Evolutionary conservation across 2,888 invertebrate species (phyloP), one percentile per base, ranked within the genome.

Genomic region (Melanargia galathea): DNA sequence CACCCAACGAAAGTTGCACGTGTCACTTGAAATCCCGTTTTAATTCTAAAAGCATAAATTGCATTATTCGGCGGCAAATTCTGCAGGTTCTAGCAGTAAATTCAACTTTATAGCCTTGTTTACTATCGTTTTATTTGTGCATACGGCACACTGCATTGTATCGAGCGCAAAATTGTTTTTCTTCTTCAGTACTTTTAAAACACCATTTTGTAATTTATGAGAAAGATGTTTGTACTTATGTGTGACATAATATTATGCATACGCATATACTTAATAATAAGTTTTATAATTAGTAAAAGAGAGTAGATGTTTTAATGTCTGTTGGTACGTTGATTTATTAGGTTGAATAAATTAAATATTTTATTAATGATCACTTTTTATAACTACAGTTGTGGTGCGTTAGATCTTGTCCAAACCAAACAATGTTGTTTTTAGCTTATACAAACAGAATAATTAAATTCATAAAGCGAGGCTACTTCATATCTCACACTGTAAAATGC

Each of bases 101-200:
- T 62, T 59, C 26, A 22, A 22, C 59, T 63, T 66, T 56, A 66
- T 66, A 62, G 66, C 58, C 49, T 49, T 66, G 59, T 62, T 64
- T 64, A 62, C 59, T 52, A 60, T 55, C 56, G 56, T 62, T 64
- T 57, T 62, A 62, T 62, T 52, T 46, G 59, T 48, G 46, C 64
- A 56, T 38, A n/a, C n/a, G 60, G 20, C 24, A 54, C n/a, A 52
- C 6, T 62, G 48, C 38, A 49, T 62, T 62, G 52, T 60, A 54
- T 20, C 20, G 45, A 55, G 16, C 45, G 49, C 49, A 20, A 26
- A 60, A 58, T 20, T 54, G 48, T 57, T 56, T 49, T 65, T 30
- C 40, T 43, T 46, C 22, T 52, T 43, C n/a, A 51, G 38, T 46
- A 35, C 18, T 38, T 46, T 18, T 20, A 33, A 51, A 10, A 3